Percentiles rank a stretch among this genome's conserved stretches.
Conservation (phyloP, 2,113 vertebrate genomes). For the Trichomycterus rosablanca region DNA sequence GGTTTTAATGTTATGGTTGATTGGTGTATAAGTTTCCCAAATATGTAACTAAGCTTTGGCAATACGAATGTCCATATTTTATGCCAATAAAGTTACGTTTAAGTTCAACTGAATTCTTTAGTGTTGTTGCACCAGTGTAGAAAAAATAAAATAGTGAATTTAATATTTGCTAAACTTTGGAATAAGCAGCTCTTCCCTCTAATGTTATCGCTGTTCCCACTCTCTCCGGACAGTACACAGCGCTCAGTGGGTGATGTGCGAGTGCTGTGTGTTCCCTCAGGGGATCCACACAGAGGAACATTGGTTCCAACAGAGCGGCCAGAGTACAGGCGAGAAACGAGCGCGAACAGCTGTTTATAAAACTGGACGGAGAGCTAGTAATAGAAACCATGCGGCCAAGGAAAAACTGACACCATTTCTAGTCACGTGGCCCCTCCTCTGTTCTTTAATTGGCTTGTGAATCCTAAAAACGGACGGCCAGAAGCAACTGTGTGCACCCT, state of each 20-base stretch:
- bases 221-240: slow-evolving; percentile 44
- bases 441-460: slow-evolving; percentile 21
- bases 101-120: no score
- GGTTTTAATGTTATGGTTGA: no score
- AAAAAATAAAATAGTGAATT: no score
- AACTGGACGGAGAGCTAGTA: background rate
- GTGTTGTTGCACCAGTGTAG: no score
- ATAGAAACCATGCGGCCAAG: slow-evolving; percentile 9
- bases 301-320: slow-evolving; percentile 66
- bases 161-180: no score
- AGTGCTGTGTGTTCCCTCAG: slow-evolving; percentile 59
- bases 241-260: slow-evolving; percentile 56
- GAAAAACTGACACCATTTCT: slow-evolving; percentile 2
- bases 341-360: slow-evolving; percentile 46
- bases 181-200: background rate
- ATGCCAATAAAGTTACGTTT: no score
- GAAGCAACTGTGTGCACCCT: no score
- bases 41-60: no score
- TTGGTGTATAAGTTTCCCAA: no score
- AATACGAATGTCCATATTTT: no score
- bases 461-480: no score
- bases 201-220: background rate
- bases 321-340: slow-evolving; percentile 48
- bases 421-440: background rate
- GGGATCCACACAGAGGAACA: slow-evolving; percentile 57